Evolutionary conservation across 2,888 invertebrate species (phyloP), one percentile per base, ranked within the genome.

Genomic region (Noctua janthina): DNA sequence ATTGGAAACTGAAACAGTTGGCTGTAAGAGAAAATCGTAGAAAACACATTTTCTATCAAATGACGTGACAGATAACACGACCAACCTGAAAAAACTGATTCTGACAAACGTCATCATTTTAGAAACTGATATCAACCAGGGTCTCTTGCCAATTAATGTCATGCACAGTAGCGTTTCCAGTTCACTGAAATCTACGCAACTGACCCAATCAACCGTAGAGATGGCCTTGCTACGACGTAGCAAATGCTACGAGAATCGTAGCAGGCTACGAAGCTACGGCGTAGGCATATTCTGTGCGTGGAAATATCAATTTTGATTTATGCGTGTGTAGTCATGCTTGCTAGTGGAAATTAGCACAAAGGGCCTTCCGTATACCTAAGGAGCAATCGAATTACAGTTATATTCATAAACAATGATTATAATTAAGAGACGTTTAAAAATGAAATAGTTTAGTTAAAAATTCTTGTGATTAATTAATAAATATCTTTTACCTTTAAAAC

Each of bases 191-290:
- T 56, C 76, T 79, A 82, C 77, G 72, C 69, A 78, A 82, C 76
- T 72, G 68, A 82, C 72, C 75, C 75, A 86, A 35, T 89, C 73
- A 81, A 85, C 73, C 85, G 85, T 80, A 84, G 83, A 82, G 68
- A 79, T 81, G 72, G 78, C 83, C 80, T 81, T 86, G 85, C 91
- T 92, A 91, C 91, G 90, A 7, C 91, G 91, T 91, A 92, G 91
- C 84, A 80, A 59, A 20, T 43, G 88, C 93, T 93, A 93, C 93
- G 89, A 81, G 74, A 20, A n/a, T 73, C 87, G 91, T 92, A 91
- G 91, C 51, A 73, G 6, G 81, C 90, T 91, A 91, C 90, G 86
- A 64, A 10, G 81, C 88, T 89, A 90, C 91, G 87, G 46, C 89
- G 89, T 90, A 88, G 87, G 43, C 77, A 74, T 29, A 64, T 67